Base-by-base conservation (phyloP, 1,140 invertebrate genomes). In the Scaptomyza montana region DNA sequence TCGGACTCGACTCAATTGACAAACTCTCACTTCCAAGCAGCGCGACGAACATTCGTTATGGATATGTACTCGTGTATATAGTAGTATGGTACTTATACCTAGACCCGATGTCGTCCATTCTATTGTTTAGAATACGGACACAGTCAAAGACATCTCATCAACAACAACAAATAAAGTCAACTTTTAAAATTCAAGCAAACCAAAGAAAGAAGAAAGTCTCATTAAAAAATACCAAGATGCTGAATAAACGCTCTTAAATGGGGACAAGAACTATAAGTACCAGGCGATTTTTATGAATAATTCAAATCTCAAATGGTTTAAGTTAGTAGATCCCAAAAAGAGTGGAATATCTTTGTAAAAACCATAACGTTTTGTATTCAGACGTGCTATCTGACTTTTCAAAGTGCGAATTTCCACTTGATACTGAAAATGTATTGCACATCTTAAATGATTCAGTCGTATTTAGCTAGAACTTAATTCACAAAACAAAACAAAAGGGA, bases 91-190 rank as follows among this genome's bases (percentile, higher is more conserved):
- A 77, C 39, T 43, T 25, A 39, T 62, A 67, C 56, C 59, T 76
- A 79, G 77, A 53, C 65, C 53, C 62, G 43, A 65, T 71, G 78
- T 70, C 71, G 70, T 79, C 60, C 16, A 45, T 9, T 36, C 67
- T 65, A 62, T 67, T 45, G 65, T 30, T 61, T 73, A 73, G 80
- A 75, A 77, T 74, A 47, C 55, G 49, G 62, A 16, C 19, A 30
- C 55, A 50, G 43, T 43, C 62, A 69, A 89, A 87, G 79, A 87
- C 84, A 87, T 87, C 84, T 84, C 72, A 85, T 33, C 63, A 39
- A 47, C 33, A 43, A 54, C 67, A 79, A 63, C 75, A 81, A 82
- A 87, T 68, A 64, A 77, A 70, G 86, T 73, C 66, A 64, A 70
- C 39, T 49, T 73, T 66, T 45, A 30, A 66, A 73, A 61, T 61